Percentiles rank a stretch among this genome's conserved stretches.
Evolutionary conservation across 2,797 vertebrate genomes (phyloP).

Genomic region (Tragopan temminckii): DNA sequence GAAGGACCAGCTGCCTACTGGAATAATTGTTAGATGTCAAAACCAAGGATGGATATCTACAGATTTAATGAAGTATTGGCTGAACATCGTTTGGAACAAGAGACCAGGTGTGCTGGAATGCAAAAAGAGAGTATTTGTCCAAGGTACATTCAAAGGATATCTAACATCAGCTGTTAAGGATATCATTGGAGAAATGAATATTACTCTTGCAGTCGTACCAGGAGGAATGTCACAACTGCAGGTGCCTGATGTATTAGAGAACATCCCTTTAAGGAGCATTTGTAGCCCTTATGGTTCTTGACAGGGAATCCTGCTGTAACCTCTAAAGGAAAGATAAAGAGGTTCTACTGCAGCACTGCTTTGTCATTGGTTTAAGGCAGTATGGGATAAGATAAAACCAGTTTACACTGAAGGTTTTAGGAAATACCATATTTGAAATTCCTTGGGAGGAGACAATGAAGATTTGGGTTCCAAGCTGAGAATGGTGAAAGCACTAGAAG

Average conservation of each 20-base stretch:
- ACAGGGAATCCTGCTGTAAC: neutral
- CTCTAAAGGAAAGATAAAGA: neutral
- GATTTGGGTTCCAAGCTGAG: neutral
- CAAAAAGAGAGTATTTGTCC: constrained; percentile 12
- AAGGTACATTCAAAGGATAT: neutral
- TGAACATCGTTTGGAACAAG: constrained; percentile 13
- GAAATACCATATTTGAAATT: constrained; percentile 4
- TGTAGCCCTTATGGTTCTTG: constrained; percentile 16
- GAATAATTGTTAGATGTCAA: constrained; percentile 76
- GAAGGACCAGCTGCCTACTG: constrained; percentile 74
- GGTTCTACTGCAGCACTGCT: neutral
- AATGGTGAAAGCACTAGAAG: neutral
- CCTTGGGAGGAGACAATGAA: neutral
- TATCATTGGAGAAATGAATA: neutral
- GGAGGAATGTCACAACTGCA: neutral
- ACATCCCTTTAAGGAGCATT: neutral
- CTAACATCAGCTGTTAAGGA: neutral
- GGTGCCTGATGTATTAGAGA: neutral
- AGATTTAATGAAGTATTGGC: constrained; percentile 67
- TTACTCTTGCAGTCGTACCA: neutral
- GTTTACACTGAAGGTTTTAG: neutral
- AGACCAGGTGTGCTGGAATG: constrained; percentile 36
- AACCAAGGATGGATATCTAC: constrained; percentile 68
- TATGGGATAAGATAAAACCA: neutral
- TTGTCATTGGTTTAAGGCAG: constrained; percentile 2